These are phyloP conservation scores for Grammomys surdaster DNA, from an alignment of 2,113 vertebrate species.

Conservation along the genomic window DNA sequence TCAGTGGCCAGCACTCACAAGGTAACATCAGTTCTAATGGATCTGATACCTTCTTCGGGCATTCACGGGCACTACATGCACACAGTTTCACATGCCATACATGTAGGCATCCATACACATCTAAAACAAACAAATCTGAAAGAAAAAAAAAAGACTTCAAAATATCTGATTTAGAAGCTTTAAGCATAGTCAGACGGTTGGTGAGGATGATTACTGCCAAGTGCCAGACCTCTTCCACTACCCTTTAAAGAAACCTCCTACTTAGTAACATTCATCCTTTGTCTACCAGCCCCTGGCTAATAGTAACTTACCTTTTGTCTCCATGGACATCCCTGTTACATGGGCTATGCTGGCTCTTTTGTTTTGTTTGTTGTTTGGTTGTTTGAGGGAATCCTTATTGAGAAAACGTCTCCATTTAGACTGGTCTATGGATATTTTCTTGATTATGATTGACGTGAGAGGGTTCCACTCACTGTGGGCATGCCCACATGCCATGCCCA, in stretches of 20 bases:
- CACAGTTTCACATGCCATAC: too few relatives aligned
- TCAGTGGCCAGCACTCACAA: neutral
- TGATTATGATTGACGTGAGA: neutral
- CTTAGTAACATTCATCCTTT: neutral
- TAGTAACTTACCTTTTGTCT: neutral
- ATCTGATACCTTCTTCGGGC: neutral
- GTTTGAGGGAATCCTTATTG: neutral
- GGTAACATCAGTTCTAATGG: neutral
- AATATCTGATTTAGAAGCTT: neutral
- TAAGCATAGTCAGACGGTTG: neutral
- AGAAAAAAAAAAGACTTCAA: neutral
- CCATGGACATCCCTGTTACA: neutral
- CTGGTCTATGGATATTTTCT: neutral
- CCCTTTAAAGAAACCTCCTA: neutral
- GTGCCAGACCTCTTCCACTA: neutral
- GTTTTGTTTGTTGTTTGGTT: neutral
- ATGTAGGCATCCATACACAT: neutral
- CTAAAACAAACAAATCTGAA: neutral
- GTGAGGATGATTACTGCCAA: neutral
- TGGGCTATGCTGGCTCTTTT: neutral
- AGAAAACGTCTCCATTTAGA: neutral
- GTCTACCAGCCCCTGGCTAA: neutral
- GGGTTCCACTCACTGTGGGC: neutral
- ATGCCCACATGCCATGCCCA: neutral
- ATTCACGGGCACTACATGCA: neutral